Evolutionary conservation across 2,888 invertebrate genomes (phyloP), one percentile per base, ranked within the genome.

Genomic region (Conomelus anceps): DNA sequence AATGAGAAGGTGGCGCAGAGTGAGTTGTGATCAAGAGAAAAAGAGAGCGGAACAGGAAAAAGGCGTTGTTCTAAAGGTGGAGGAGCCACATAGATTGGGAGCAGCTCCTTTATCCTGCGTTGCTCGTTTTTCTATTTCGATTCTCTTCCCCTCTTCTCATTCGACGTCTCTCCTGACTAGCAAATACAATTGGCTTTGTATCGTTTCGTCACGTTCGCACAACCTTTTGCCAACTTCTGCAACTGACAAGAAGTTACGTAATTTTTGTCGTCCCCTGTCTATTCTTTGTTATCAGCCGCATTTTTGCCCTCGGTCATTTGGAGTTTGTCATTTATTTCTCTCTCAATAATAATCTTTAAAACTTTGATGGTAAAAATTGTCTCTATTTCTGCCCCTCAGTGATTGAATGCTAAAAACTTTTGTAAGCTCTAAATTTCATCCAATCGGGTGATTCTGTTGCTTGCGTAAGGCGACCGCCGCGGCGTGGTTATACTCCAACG

Each of bases 131-230:
- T 63, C 63, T 63, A 63, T 63, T 63, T 63, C 63, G 63, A 63
- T 63, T 63, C n/a, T 63, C 63, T 63, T n/a, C n/a, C 4, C 63
- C 63, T 63, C 63, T 63, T 63, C n/a, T 63, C 63, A 63, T 63
- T 63, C 63, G 63, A 63, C 63, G 63, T 63, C 63, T 63, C 63
- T 63, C 63, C 63, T 63, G 63, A 63, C 86, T 26, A 85, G 24
- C 29, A 86, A 86, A 86, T 86, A 86, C 86, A 86, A 86, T 86
- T 86, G 86, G 86, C 86, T 86, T 86, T 86, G 23, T 86, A 86
- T 22, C 86, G 86, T 24, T 86, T 86, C 86, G 29, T 24, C 86
- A 86, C 86, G 86, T 86, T 86, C 24, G 24, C 86, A n/a, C 63
- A 63, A 63, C 63, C 63, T 63, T 63, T 63, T 63, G 41, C 63